A percentile compares a stretch with the other conserved stretches of the same genome.
Evolutionary conservation across 2,113 vertebrate species (phyloP).

Genomic region (Dicentrarchus labrax): DNA sequence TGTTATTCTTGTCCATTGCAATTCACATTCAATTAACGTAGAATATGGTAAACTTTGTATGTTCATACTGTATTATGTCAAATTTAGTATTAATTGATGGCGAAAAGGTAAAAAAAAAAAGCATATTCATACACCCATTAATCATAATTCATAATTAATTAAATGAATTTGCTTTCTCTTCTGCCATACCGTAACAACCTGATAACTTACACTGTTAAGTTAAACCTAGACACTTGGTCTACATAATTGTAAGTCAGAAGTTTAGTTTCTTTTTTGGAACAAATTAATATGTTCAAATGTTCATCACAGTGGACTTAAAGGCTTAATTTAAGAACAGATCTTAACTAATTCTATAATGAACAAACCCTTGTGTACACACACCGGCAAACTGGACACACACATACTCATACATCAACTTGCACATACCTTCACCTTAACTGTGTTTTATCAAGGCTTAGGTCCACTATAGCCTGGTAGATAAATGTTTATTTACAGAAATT

Average conservation of each 20-base stretch:
- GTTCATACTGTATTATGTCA: too few relatives aligned
- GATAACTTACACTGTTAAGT: neutral
- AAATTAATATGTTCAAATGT: neutral
- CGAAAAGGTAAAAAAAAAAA: too few relatives aligned
- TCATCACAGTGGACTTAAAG: neutral
- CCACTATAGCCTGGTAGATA: slow-evolving; percentile 8
- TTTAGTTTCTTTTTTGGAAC: neutral
- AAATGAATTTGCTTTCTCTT: too few relatives aligned
- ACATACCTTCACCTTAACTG: neutral
- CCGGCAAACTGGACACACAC: too few relatives aligned
- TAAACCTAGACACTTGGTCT: neutral
- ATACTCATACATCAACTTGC: neutral
- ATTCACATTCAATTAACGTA: too few relatives aligned
- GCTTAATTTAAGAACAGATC: neutral
- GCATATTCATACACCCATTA: too few relatives aligned
- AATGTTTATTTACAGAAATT: slow-evolving; percentile 58
- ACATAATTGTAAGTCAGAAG: neutral
- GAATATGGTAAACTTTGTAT: neutral
- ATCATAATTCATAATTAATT: too few relatives aligned
- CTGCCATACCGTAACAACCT: too few relatives aligned
- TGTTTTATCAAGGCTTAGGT: slow-evolving; percentile 35
- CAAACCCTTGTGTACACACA: neutral
- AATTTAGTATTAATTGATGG: too few relatives aligned
- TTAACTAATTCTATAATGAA: neutral
- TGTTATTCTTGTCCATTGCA: too few relatives aligned